These are phyloP conservation scores for Myodes glareolus DNA, from an alignment of 2,113 vertebrate species.

Conservation along the genomic window DNA sequence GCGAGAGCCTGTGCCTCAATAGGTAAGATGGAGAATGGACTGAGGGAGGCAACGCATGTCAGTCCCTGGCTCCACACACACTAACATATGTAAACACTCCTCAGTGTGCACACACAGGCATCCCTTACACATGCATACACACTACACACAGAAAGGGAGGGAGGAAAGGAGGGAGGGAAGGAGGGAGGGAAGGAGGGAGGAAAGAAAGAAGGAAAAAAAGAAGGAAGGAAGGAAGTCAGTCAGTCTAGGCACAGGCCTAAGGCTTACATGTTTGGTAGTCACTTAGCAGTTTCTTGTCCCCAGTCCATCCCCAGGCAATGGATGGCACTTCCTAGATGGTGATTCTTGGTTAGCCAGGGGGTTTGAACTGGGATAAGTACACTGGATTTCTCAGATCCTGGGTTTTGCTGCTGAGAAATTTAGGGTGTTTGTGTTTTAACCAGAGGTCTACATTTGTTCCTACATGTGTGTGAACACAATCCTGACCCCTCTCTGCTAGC, in stretches of 20 bases:
- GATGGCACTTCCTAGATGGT: neutral
- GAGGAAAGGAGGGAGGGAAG: accelerated
- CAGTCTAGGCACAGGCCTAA: neutral
- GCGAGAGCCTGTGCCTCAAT: neutral
- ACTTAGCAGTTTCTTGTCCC: neutral
- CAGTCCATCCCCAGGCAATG: neutral
- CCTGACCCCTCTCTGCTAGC: neutral
- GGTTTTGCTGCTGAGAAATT: neutral
- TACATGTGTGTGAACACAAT: no score
- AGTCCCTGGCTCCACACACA: neutral
- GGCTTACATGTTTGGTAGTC: neutral
- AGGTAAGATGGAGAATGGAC: neutral
- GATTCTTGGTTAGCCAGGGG: neutral
- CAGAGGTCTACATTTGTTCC: neutral
- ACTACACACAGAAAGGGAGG: neutral
- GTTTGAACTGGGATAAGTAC: neutral
- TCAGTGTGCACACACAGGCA: neutral
- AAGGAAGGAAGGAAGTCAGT: no score
- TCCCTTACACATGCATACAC: neutral
- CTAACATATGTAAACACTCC: neutral
- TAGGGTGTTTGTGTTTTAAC: neutral
- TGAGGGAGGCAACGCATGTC: neutral
- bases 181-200: no score
- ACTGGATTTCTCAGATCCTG: neutral
- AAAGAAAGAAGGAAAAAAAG: no score